A percentile compares a stretch with the other conserved stretches of the same genome.
phyloP scores from a whole-genome alignment of 2,113 vertebrate species.

The Phoenicopterus ruber region DNA sequence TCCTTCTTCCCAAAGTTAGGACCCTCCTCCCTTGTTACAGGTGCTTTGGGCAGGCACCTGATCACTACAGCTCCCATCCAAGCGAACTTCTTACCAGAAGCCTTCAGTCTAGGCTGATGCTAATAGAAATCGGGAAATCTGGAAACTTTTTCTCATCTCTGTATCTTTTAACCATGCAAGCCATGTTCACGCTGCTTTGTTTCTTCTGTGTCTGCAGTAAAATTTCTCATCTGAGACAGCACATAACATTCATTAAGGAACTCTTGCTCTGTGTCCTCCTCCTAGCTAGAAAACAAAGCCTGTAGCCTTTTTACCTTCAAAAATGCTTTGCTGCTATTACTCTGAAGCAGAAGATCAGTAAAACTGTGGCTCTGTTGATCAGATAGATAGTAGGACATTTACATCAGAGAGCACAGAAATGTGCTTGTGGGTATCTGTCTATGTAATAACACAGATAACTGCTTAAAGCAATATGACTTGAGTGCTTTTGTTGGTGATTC shows the following conservation, averaged over 20 bases:
- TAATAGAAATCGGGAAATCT: neutral
- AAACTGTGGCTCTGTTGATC: neutral
- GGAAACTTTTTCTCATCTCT: neutral
- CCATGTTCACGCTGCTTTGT: neutral
- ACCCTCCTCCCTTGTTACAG: accelerated
- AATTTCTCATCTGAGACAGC: neutral
- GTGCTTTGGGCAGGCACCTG: neutral
- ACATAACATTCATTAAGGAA: neutral
- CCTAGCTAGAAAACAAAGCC: neutral
- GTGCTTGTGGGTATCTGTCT: neutral
- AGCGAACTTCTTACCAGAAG: neutral
- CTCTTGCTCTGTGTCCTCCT: neutral
- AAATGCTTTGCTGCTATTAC: neutral
- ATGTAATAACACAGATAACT: neutral
- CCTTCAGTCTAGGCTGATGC: neutral
- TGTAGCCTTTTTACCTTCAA: neutral
- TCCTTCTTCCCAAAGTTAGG: neutral
- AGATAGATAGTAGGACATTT: neutral
- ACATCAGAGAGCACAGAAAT: neutral
- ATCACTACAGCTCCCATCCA: neutral
- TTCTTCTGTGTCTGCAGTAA: neutral
- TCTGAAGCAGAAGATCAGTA: neutral
- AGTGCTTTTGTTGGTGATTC: neutral
- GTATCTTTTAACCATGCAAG: neutral
- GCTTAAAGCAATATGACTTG: neutral